Conservation (phyloP, 2,888 invertebrate genomes). For the Coenonympha arcania region DNA sequence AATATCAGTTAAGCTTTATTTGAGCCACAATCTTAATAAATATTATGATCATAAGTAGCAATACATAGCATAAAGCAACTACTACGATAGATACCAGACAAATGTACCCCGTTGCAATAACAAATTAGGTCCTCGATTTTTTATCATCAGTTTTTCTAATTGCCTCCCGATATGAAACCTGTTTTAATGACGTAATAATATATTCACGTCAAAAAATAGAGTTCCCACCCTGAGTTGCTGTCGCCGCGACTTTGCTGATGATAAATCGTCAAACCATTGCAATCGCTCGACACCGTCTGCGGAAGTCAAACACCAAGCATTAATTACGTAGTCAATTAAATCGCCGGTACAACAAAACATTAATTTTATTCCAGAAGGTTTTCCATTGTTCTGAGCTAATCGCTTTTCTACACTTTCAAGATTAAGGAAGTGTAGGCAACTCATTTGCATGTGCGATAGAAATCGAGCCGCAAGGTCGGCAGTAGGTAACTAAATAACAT, state of each 20-base stretch:
- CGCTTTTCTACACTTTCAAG: conserved; percentile 65
- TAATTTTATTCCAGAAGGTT: conserved; percentile 13
- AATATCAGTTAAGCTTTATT: too few relatives aligned
- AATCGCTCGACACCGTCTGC: background rate
- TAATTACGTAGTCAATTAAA: conserved; percentile 9
- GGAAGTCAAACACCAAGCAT: background rate
- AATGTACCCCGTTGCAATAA: too few relatives aligned
- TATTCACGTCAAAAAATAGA: too few relatives aligned
- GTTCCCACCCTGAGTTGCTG: background rate
- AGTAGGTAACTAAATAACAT: conserved; percentile 48
- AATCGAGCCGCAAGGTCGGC: conserved; percentile 56
- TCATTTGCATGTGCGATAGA: conserved; percentile 68
- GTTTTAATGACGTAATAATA: too few relatives aligned
- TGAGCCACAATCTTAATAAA: too few relatives aligned
- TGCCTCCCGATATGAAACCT: too few relatives aligned
- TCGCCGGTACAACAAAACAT: conserved; percentile 1
- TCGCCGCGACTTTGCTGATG: background rate
- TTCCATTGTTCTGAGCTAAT: conserved; percentile 50
- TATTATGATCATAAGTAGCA: too few relatives aligned
- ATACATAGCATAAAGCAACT: too few relatives aligned
- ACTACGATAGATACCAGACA: too few relatives aligned
- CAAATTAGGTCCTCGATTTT: too few relatives aligned
- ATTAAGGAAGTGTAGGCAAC: conserved; percentile 49
- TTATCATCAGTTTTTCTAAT: too few relatives aligned
- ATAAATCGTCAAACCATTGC: background rate